Evolutionary conservation across 2,888 invertebrate genomes (phyloP).

Genomic region (Catotricha subobsoleta): DNA sequence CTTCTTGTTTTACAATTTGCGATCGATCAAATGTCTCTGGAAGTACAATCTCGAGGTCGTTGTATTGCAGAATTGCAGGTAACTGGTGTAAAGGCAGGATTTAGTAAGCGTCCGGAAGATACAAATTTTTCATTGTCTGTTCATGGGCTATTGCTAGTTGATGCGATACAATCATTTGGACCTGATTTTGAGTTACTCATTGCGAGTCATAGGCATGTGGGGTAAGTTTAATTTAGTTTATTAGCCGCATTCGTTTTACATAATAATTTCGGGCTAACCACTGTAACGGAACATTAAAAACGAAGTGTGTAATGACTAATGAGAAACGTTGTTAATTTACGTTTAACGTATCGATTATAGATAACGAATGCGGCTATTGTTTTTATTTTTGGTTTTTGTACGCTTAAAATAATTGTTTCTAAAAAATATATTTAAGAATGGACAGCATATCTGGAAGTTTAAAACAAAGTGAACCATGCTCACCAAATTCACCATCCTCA

Average conservation of each 20-base stretch:
- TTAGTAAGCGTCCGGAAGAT: conserved; percentile 56
- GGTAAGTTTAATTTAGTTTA: conserved; percentile 32
- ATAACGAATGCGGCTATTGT: no score
- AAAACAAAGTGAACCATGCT: conserved; percentile 78
- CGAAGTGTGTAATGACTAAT: not conserved
- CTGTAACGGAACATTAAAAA: no score
- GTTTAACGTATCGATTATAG: conserved; percentile 3
- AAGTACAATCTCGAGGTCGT: conserved; percentile 70
- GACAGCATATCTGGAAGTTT: conserved; percentile 87
- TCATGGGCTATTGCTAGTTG: conserved; percentile 79
- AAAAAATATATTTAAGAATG: conserved; percentile 50
- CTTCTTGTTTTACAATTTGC: conserved; percentile 70
- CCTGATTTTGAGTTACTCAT: conserved; percentile 87
- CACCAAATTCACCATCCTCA: conserved; percentile 67
- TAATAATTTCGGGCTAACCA: no score
- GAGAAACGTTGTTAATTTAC: conserved; percentile 4
- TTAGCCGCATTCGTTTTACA: no score
- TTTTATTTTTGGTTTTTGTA: not conserved
- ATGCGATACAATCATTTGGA: conserved; percentile 89
- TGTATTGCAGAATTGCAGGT: conserved; percentile 89
- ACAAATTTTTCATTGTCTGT: conserved; percentile 68
- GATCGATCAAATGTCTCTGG: conserved; percentile 70
- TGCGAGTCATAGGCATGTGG: conserved; percentile 87
- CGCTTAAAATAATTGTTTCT: no score
- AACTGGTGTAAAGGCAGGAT: conserved; percentile 62